Evolutionary conservation across 2,797 vertebrate species (phyloP).

Genomic region (Arctocebus calabarensis): DNA sequence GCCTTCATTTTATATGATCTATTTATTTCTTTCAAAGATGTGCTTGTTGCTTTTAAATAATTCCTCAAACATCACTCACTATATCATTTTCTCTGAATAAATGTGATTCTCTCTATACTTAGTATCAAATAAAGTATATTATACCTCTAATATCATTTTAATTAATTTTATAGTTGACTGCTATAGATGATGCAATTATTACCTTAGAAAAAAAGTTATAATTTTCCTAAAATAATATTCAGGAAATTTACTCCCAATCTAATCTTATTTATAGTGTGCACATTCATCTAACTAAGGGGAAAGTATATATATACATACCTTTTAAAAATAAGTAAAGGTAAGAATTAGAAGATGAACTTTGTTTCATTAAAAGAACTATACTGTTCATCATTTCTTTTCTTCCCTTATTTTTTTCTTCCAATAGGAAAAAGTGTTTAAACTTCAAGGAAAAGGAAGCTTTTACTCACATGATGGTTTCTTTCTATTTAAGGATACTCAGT

Average conservation of each 20-base stretch:
- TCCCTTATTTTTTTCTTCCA: neutral
- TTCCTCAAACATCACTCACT: neutral
- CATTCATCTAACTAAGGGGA: neutral
- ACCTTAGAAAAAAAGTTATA: neutral
- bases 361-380: neutral
- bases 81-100: neutral
- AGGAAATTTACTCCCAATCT: neutral
- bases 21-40: neutral
- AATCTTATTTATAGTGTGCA: neutral
- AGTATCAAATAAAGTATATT: neutral
- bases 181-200: neutral
- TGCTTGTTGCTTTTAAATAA: neutral
- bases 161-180: neutral
- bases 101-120: neutral
- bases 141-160: neutral
- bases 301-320: neutral
- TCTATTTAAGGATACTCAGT: conserved; percentile 66
- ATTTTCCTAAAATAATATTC: neutral
- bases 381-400: neutral
- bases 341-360: neutral
- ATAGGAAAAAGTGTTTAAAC: neutral
- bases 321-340: neutral
- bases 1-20: neutral
- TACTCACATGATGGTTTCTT: neutral
- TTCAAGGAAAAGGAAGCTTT: conserved; percentile 10